These are phyloP conservation scores for Oncorhynchus masou DNA, from an alignment of 2,113 vertebrate species.

Conservation along the genomic window DNA sequence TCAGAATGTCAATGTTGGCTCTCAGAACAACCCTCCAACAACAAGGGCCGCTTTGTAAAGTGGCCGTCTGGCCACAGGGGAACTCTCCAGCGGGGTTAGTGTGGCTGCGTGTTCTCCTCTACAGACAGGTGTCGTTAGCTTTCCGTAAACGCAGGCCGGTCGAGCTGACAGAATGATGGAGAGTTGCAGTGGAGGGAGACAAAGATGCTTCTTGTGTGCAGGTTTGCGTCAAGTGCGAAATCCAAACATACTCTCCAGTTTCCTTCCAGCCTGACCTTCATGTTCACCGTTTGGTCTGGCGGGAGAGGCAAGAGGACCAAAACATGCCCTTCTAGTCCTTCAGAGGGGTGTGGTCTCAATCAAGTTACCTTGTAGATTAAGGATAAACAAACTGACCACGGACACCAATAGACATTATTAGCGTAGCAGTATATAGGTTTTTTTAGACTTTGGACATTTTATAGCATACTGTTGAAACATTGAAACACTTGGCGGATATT, in stretches of 20 bases:
- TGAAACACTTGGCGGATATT: too few species aligned
- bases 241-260: constrained; percentile 33
- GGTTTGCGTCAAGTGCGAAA: constrained; percentile 29
- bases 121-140: constrained; percentile 48
- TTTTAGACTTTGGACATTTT: too few species aligned
- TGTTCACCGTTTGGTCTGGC: neutral
- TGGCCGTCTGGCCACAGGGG: constrained; percentile 5
- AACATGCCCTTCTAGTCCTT: constrained; percentile 14
- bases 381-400: too few species aligned
- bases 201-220: constrained; percentile 54
- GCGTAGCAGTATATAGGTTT: too few species aligned
- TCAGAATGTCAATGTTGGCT: constrained; percentile 46
- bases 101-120: constrained; percentile 49
- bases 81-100: constrained; percentile 49
- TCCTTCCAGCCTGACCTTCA: neutral
- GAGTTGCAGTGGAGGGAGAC: constrained; percentile 32
- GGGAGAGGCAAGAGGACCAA: neutral
- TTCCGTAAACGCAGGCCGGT: constrained; percentile 37
- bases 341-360: neutral
- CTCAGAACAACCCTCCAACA: constrained; percentile 37
- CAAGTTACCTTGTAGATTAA: too few species aligned
- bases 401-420: too few species aligned
- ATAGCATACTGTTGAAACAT: too few species aligned
- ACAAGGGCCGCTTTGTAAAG: constrained; percentile 49
- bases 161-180: constrained; percentile 55